These are phyloP conservation scores for Pedetes capensis DNA, from an alignment of 2,113 vertebrate species.

Conservation along the genomic window DNA sequence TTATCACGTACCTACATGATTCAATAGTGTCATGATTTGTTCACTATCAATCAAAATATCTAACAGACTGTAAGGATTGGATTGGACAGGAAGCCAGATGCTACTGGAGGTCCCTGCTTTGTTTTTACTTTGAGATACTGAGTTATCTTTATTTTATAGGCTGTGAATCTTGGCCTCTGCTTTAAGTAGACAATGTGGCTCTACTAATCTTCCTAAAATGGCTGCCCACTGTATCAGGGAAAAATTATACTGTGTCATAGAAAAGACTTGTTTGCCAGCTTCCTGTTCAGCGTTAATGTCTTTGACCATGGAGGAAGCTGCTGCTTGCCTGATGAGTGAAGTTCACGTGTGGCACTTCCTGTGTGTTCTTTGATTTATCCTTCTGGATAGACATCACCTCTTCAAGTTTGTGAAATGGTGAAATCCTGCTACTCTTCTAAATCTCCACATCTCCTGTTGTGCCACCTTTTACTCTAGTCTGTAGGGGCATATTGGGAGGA, in stretches of 20 bases:
- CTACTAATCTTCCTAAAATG: background rate
- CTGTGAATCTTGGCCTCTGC: background rate
- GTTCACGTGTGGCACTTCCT: background rate
- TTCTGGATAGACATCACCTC: background rate
- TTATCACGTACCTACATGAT: background rate
- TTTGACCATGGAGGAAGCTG: background rate
- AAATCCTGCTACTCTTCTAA: background rate
- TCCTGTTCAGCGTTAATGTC: background rate
- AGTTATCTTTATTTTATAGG: slow-evolving; percentile 6
- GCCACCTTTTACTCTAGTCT: background rate
- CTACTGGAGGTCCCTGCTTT: background rate
- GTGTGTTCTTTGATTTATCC: too few relatives aligned
- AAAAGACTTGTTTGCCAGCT: background rate
- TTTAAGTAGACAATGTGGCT: background rate
- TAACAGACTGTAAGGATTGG: background rate
- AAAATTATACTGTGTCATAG: background rate
- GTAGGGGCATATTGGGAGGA: too few relatives aligned
- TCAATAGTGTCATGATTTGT: background rate
- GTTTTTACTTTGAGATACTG: background rate
- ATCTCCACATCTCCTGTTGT: background rate
- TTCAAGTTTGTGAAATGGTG: background rate
- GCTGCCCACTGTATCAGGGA: background rate
- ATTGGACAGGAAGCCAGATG: background rate
- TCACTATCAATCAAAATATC: background rate
- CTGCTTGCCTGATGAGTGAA: background rate